phyloP scores from a whole-genome alignment of 2,113 vertebrate species.

The Mobula hypostoma region DNA sequence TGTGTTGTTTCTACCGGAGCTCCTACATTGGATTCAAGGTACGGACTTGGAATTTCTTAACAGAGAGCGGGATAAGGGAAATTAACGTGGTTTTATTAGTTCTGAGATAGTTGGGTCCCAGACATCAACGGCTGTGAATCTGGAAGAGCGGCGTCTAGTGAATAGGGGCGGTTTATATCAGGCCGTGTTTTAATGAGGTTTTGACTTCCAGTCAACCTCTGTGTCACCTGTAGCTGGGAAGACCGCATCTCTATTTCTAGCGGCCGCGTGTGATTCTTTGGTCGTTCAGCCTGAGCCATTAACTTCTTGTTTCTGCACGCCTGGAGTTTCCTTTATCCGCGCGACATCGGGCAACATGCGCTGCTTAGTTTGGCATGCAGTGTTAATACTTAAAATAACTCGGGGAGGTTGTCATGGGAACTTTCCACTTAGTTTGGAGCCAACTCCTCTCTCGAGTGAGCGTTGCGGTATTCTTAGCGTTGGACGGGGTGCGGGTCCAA shows the following conservation, averaged over 20 bases:
- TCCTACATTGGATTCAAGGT: slow-evolving; percentile 82
- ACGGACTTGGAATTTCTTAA: slow-evolving; percentile 41
- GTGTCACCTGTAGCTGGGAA: neutral
- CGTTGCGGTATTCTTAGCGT: slow-evolving; percentile 61
- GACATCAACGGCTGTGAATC: neutral
- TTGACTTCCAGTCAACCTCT: too few relatives aligned
- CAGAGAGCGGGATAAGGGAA: too few relatives aligned
- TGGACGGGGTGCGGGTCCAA: slow-evolving; percentile 43
- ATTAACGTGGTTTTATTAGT: neutral
- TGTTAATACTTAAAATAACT: slow-evolving; percentile 62
- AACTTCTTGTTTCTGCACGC: neutral
- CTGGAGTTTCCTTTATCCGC: neutral
- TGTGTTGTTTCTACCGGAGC: slow-evolving; percentile 91
- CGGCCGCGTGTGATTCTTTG: neutral
- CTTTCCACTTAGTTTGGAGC: slow-evolving; percentile 58
- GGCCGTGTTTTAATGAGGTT: neutral
- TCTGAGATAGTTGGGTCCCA: too few relatives aligned
- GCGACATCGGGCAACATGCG: slow-evolving; percentile 42
- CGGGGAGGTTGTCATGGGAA: slow-evolving; percentile 61
- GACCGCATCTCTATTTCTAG: neutral
- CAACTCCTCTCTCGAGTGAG: slow-evolving; percentile 56
- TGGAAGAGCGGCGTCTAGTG: neutral
- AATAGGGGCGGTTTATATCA: neutral
- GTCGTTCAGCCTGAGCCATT: neutral
- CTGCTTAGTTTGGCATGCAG: slow-evolving; percentile 54